These are phyloP conservation scores for Chymomyza amoena DNA, from an alignment of 2,888 invertebrate species.

Conservation along the genomic window DNA sequence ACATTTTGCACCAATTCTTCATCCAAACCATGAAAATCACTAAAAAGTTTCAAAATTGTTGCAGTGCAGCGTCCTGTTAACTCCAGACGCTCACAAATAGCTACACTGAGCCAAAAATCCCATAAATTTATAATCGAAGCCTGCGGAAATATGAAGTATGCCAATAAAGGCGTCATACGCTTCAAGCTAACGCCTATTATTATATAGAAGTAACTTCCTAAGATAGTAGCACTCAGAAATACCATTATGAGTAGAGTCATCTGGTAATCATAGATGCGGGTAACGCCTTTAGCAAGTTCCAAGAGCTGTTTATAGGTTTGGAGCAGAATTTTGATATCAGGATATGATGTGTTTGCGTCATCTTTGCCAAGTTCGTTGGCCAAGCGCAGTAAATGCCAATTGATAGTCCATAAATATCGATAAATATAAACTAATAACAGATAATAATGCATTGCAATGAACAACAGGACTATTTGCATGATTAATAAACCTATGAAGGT, in stretches of 20 bases:
- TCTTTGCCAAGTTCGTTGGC: not conserved
- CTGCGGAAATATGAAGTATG: not conserved
- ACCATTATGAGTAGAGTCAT: constrained; percentile 22
- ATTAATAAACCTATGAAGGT: not conserved
- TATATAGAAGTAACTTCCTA: not conserved
- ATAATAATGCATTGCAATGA: constrained; percentile 36
- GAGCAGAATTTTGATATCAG: not conserved
- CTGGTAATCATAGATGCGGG: constrained; percentile 27
- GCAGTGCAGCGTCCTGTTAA: constrained; percentile 19
- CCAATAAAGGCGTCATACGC: not conserved
- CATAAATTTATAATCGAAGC: not conserved
- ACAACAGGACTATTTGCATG: constrained; percentile 4
- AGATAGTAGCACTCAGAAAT: constrained; percentile 23
- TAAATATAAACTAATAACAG: constrained; percentile 35
- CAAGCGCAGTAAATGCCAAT: constrained; percentile 26
- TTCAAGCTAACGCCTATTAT: not conserved
- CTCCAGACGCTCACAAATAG: constrained; percentile 28
- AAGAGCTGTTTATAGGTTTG: constrained; percentile 9
- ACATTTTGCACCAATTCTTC: constrained; percentile 31
- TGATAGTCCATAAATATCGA: constrained; percentile 43
- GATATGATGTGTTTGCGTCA: not conserved
- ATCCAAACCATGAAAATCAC: constrained; percentile 12
- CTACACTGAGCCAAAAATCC: constrained; percentile 11
- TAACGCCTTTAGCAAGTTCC: constrained; percentile 4
- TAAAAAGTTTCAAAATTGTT: constrained; percentile 23